Evolutionary conservation across 2,113 vertebrate species (phyloP).

Genomic region (Platysteira castanea): DNA sequence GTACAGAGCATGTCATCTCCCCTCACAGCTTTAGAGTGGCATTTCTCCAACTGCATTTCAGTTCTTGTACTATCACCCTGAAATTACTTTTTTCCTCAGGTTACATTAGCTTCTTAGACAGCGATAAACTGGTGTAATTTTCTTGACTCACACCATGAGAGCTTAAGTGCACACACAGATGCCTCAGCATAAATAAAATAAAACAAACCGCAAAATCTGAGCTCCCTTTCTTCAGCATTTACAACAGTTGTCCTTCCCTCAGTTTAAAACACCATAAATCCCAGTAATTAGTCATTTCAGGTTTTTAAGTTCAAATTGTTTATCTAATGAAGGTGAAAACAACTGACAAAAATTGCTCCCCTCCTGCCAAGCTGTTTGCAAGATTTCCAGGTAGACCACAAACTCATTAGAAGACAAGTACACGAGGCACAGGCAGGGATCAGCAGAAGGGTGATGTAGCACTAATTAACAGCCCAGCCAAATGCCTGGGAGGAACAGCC

Average conservation of each 20-base stretch:
- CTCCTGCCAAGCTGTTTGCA: background rate
- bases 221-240: background rate
- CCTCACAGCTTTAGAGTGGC: background rate
- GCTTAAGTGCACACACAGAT: background rate
- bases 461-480: slow-evolving; percentile 39
- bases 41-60: background rate
- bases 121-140: background rate
- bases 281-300: background rate
- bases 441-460: background rate
- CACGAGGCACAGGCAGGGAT: background rate
- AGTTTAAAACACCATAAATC: background rate
- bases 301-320: background rate
- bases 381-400: slow-evolving; percentile 39
- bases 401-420: slow-evolving; percentile 20
- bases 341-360: background rate
- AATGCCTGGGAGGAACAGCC: background rate
- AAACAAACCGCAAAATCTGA: background rate
- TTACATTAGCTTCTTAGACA: background rate
- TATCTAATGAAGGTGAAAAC: background rate
- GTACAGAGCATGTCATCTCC: background rate
- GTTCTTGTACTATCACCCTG: background rate
- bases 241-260: background rate
- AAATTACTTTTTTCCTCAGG: background rate
- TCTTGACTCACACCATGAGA: background rate
- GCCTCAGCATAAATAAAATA: background rate